Evolutionary conservation across 1,140 invertebrate genomes (phyloP).

Genomic region (Sinonovacula constricta): DNA sequence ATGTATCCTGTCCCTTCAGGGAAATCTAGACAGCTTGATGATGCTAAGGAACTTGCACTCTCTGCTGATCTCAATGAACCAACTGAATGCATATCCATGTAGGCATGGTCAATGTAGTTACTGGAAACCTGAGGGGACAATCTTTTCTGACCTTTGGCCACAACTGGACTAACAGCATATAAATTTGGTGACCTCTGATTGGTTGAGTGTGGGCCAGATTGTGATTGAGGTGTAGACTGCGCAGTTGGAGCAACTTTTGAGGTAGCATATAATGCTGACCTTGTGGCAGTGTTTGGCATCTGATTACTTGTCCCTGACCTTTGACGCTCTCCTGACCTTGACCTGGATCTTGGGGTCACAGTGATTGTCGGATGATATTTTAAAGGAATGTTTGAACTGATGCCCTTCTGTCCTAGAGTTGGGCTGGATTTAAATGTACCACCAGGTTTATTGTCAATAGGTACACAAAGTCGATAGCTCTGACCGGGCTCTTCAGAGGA

Average conservation of each 20-base stretch:
- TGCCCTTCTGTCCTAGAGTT: constrained; percentile 56
- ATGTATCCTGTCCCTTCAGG: constrained; percentile 64
- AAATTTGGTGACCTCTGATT: constrained; percentile 33
- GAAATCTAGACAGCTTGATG: constrained; percentile 42
- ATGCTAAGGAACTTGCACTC: constrained; percentile 56
- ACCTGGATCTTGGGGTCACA: constrained; percentile 60
- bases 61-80: constrained; percentile 56
- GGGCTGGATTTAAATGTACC: background rate
- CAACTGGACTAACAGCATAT: constrained; percentile 53
- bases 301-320: constrained; percentile 1
- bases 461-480: constrained; percentile 58
- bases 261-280: constrained; percentile 37
- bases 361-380: constrained; percentile 69
- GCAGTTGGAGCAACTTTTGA: constrained; percentile 15
- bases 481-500: constrained; percentile 33
- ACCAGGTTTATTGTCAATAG: constrained; percentile 47
- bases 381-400: constrained; percentile 59
- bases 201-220: background rate
- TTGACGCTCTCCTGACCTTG: constrained; percentile 12
- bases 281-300: constrained; percentile 6
- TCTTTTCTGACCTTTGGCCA: constrained; percentile 37
- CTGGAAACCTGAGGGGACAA: constrained; percentile 32
- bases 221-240: constrained; percentile 28
- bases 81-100: constrained; percentile 57
- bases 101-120: constrained; percentile 45